Base-by-base conservation (phyloP, 1,140 invertebrate species). In the Macrocentrus cingulum region DNA sequence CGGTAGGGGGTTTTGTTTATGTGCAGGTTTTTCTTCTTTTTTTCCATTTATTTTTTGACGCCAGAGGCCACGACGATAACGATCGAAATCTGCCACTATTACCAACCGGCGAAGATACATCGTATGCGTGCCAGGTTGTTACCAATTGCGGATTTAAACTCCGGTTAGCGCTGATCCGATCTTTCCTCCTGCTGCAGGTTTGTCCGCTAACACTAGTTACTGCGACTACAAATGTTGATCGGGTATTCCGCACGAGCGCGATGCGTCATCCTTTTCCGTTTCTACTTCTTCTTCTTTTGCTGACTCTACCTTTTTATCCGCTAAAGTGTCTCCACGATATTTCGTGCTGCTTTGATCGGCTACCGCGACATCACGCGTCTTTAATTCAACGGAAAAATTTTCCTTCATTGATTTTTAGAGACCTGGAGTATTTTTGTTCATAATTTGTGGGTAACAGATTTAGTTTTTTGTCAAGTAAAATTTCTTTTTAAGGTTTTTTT, bases 81-180 rank as follows among this genome's bases (percentile, higher is more conserved):
- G 60, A 59, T 62, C 51, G 19, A 58, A 58, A 29, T 44, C 34
- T 29, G 13, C 29, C 16, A 13, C 11, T 46, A 45, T 48, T 8
- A 9, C 2, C 16, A 39, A 51, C 19, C 13, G 39, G 49, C 50
- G 55, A 23, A 50, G 46, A 56, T 37, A 54, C 29, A 54, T 15
- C 5, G 41, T 44, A 45, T 60, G 59, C 53, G 54, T 56, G 59
- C 18, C 29, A 22, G 15, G 49, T 34, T 25, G 51, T 11, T 54
- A 62, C 56, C 60, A 62, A 62, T 62, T 59, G 60, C 46, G 56
- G 52, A 59, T 59, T 59, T 59, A 62, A 59, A 62, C 46, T 56
- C 56, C 51, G 29, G 41, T 50, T 62, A 51, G 36, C 15, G 19
- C 58, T 29, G 29, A 62, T 55, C 48, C 39, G 56, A 62, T 62